Percentiles rank a stretch among this genome's conserved stretches.
These are phyloP conservation scores for Phrixothrix hirtus DNA, from an alignment of 2,888 invertebrate genomes.

Conservation along the genomic window DNA sequence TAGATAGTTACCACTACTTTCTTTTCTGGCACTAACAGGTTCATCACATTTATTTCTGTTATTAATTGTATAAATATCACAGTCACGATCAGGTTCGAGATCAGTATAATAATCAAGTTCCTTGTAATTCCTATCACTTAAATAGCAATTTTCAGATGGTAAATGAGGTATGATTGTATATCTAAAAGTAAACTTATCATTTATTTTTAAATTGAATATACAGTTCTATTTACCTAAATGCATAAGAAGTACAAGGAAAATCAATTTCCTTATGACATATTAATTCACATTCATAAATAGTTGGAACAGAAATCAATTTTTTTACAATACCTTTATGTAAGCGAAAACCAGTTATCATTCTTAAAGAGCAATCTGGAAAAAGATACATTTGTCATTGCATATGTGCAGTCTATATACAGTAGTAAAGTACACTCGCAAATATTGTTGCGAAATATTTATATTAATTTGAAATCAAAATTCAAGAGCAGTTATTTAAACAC, in stretches of 20 bases:
- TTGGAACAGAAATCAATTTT: slow-evolving; percentile 66
- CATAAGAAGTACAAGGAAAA: slow-evolving; percentile 76
- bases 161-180: slow-evolving; percentile 59
- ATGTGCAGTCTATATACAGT: too few species aligned
- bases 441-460: too few species aligned
- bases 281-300: slow-evolving; percentile 75
- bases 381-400: background rate
- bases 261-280: slow-evolving; percentile 72
- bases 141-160: slow-evolving; percentile 74
- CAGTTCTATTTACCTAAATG: slow-evolving; percentile 73
- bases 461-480: too few species aligned
- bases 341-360: slow-evolving; percentile 75
- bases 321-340: slow-evolving; percentile 70
- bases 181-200: slow-evolving; percentile 43
- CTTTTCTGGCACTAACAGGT: slow-evolving; percentile 53
- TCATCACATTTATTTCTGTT: slow-evolving; percentile 59
- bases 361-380: slow-evolving; percentile 71
- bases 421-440: too few species aligned
- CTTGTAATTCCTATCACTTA: slow-evolving; percentile 72
- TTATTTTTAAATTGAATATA: too few species aligned
- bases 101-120: slow-evolving; percentile 75
- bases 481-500: too few species aligned
- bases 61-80: slow-evolving; percentile 78
- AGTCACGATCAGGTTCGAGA: slow-evolving; percentile 72
- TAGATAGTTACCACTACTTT: slow-evolving; percentile 54